Base-by-base conservation (phyloP, 2,888 invertebrate species). In the Ectropis crepuscularia region DNA sequence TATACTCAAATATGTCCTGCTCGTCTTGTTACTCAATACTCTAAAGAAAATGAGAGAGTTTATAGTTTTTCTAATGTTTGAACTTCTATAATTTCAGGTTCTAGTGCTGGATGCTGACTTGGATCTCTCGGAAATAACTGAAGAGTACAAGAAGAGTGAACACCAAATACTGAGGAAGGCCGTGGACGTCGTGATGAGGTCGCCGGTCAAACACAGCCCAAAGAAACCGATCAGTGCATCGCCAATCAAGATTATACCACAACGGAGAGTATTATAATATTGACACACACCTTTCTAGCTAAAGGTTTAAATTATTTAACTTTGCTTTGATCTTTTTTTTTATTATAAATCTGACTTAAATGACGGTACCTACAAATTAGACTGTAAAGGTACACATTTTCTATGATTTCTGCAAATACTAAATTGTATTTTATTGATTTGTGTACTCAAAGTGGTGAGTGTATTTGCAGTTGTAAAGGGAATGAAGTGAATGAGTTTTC, bases 51-150 rank as follows among this genome's bases (percentile, higher is more conserved):
- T 28, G 16, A 4, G 16, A 28, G 16, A 28, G 16, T 28, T 41
- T 7, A 0, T 41, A 7, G 7, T 5, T 41, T 41, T 8, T 7
- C 41, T 41, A 41, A 41, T 41, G 41, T 41, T 41, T 41, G 8
- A 41, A 9, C 6, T 9, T 9, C 8, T 4, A 9, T 5, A 39
- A 55, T 43, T 61, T 86, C 79, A 95, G 94, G 95, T 96, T 6
- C 76, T 96, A 43, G 94, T 95, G n/a, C 77, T 96, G 67, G 94
- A 96, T 82, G 96, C 95, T 12, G 94, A 96, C 81, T 85, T 94
- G 70, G 94, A 95, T 77, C 83, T 95, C 41, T 94, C 95, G 5
- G 93, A 94, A 73, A 95, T 96, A 76, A 90, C 93, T 10, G 92
- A 94, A 57, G 95, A 95, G 72, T 96, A 95, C 75, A 94, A 94